Base-by-base conservation (phyloP, 2,113 vertebrate genomes). In the Toxotes chatareus region DNA sequence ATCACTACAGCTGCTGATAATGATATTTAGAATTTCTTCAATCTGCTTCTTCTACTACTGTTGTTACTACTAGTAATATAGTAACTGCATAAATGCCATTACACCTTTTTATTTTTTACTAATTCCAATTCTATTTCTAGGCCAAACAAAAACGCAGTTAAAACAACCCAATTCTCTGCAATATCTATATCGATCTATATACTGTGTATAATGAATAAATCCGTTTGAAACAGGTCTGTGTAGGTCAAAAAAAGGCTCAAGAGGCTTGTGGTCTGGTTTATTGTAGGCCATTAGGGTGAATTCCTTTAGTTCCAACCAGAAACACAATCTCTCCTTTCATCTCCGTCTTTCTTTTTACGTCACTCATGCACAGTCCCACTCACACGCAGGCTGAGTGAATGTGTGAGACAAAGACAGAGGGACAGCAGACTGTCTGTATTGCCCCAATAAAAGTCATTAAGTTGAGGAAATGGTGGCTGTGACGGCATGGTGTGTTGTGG, bases 381-480 rank as follows among this genome's bases (percentile, higher is more conserved):
- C 73, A 72, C 74, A 76, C 80, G 59, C 72, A 83, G 21, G 73
- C 60, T 0, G 32, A 40, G 67, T 53, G 53, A 65, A 57, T 61
- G 84, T 47, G 56, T 65, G 70, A 63, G 86, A 89, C 80, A 87
- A 74, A 79, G 70, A 84, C 32, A 63, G 61, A 74, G 84, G 72
- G 55, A 80, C 73, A 86, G 86, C 89, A 91, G 90, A 91, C 92
- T 63, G 79, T 86, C 86, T 88, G 67, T 77, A 93, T 92, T 89
- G 91, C 91, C 90, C 92, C 83, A 89, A 92, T 93, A 93, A 93
- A 93, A 90, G 86, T 63, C 83, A 70, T 55, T 32, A 60, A 46
- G 60, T 23, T 56, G 73, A 90, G 88, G 88, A 86, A 90, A 82
- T 78, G 79, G 76, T 55, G 85, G 79, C 63, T 68, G 88, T 55